Conservation (phyloP, 1,140 invertebrate species). For the Grapholita molesta region DNA sequence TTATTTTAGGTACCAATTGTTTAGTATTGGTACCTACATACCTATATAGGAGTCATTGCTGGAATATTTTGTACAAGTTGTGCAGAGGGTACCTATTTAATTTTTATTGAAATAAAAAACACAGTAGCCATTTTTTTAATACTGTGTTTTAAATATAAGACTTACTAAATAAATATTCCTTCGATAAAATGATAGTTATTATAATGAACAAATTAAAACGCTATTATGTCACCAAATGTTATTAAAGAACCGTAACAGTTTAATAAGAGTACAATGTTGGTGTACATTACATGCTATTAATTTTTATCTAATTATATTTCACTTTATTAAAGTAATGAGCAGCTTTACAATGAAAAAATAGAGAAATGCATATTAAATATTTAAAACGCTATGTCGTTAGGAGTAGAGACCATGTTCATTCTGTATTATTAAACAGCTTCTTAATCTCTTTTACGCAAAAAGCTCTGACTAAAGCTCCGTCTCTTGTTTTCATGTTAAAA, state of each 20-base stretch:
- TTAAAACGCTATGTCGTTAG: slow-evolving; percentile 66
- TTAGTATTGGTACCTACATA: no score
- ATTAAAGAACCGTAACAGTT: not conserved
- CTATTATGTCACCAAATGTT: slow-evolving; percentile 22
- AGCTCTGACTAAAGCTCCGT: slow-evolving; percentile 33
- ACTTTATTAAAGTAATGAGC: slow-evolving; percentile 57
- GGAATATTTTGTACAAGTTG: no score
- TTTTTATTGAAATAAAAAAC: no score
- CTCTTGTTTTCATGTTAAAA: slow-evolving; percentile 42
- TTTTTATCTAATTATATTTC: slow-evolving; percentile 48
- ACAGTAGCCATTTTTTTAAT: no score
- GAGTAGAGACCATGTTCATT: slow-evolving; percentile 67
- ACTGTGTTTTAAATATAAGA: no score
- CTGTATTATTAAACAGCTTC: slow-evolving; percentile 72
- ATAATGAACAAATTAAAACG: not conserved
- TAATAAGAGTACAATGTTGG: slow-evolving; percentile 24
- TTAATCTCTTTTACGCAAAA: slow-evolving; percentile 53
- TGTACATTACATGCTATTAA: slow-evolving; percentile 40
- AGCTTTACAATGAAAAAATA: slow-evolving; percentile 55
- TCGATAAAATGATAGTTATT: no score
- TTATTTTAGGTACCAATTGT: no score
- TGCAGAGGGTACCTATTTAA: no score
- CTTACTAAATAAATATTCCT: no score
- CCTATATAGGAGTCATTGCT: no score
- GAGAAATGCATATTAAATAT: slow-evolving; percentile 75